These are phyloP conservation scores for Eolophus roseicapilla DNA, from an alignment of 2,113 vertebrate species.

Conservation along the genomic window DNA sequence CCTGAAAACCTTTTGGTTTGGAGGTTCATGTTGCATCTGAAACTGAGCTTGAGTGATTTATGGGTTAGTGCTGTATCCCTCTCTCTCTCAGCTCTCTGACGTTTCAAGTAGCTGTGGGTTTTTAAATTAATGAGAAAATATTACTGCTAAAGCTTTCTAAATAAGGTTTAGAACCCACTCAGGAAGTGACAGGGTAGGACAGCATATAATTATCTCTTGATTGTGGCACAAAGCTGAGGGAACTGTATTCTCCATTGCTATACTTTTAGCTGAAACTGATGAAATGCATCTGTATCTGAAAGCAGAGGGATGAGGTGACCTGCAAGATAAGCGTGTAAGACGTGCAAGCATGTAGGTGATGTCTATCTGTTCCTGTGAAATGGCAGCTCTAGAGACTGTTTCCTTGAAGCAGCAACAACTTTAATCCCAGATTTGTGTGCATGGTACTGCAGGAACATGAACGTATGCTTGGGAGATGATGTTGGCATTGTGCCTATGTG, in stretches of 20 bases:
- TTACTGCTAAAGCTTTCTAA: slow-evolving; percentile 9
- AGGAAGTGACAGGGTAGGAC: not conserved
- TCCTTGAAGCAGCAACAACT: not conserved
- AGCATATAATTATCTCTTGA: not conserved
- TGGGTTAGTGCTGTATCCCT: not conserved
- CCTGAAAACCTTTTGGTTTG: not conserved
- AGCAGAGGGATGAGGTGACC: not conserved
- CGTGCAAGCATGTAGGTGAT: fast-evolving
- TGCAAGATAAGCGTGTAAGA: not conserved
- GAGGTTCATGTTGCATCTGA: not conserved
- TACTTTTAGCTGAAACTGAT: not conserved
- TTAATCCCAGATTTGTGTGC: not conserved
- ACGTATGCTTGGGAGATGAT: fast-evolving
- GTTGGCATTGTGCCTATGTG: fast-evolving
- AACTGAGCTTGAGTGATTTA: not conserved
- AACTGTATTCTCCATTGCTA: not conserved
- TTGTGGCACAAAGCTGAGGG: not conserved
- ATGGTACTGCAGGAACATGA: not conserved
- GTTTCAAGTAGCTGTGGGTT: not conserved
- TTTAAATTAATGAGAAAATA: slow-evolving; percentile 10
- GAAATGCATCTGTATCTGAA: not conserved
- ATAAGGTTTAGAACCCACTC: slow-evolving; percentile 3
- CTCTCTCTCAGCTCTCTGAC: not conserved
- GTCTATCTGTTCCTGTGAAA: fast-evolving
- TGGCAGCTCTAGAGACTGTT: not conserved